Evolutionary conservation across 2,888 invertebrate species (phyloP), one percentile per base, ranked within the genome.

Genomic region (Sialis lutaria): DNA sequence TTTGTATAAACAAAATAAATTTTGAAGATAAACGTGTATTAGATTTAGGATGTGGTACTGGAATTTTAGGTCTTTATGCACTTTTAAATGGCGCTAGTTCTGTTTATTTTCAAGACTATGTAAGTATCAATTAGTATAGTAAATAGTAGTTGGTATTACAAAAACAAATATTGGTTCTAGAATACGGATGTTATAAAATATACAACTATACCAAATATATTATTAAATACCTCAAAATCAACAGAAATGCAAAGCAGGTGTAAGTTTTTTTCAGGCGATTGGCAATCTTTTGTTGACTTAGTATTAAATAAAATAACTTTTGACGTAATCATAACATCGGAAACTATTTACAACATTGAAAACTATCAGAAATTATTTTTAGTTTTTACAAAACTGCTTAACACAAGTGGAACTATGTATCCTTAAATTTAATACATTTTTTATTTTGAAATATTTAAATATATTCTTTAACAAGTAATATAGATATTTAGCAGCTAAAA

Each of bases 101-200:
- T 45, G 86, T 89, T 8, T 77, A 82, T 58, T 92, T 93, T 66
- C 95, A 96, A 66, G 96, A 97, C 68, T 97, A 91, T 73, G 95
- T 93, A 71, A 74, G 82, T 69, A 51, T 48, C 42, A 41, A 37
- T 47, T 41, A 43, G 31, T 40, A 42, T 9, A 22, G 9, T n/a
- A 48, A 7, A 42, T 2, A 30, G 8, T 43, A 9, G 43, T 40
- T 4, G 13, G 50, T 39, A 32, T 46, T 31, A 22, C 35, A 37
- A 40, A 22, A 37, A n/a, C n/a, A 40, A 46, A 33, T 42, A 33
- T 49, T 51, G 52, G 51, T 74, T 75, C 47, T 64, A 92, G 91
- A 93, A 95, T 64, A 68, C 69, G 55, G 91, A 91, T 65, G 88
- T 95, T 7, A 60, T 93, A 41, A 73, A 79, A 52, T 68, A 73